Conservation (phyloP, 64 coral and sea anemone genomes). For the Montipora capricornis region DNA sequence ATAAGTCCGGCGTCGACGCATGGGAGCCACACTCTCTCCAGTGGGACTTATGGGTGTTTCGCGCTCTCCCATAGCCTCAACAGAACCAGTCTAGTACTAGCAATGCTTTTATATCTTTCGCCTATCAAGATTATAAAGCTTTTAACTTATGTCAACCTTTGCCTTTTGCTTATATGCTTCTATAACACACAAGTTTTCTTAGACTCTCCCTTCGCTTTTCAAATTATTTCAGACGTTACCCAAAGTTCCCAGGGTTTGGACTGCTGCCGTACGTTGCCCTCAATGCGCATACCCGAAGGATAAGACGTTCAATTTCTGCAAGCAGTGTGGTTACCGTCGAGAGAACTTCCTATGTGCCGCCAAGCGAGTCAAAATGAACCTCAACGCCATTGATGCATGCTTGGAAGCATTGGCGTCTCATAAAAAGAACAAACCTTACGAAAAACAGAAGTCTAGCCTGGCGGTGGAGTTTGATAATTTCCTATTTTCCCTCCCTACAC, state of each 20-base stretch:
- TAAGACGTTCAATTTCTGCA: conserved; percentile 31
- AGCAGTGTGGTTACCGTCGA: conserved; percentile 47
- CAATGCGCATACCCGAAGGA: conserved; percentile 66
- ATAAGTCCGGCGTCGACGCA: background rate
- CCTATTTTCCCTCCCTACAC: background rate
- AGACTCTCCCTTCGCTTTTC: too few relatives aligned
- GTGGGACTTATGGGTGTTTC: conserved; percentile 65
- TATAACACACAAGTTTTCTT: too few relatives aligned
- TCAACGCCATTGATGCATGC: background rate
- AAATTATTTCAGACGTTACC: background rate
- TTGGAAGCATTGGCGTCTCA: background rate
- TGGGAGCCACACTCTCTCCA: background rate
- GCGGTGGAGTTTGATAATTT: conserved; percentile 25
- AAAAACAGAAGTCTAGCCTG: background rate
- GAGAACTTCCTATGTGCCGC: background rate
- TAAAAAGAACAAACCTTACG: conserved; percentile 17
- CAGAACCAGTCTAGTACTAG: too few relatives aligned
- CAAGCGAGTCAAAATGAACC: background rate
- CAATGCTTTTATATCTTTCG: too few relatives aligned
- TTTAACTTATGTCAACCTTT: too few relatives aligned
- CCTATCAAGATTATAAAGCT: too few relatives aligned
- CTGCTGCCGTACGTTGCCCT: conserved; percentile 42
- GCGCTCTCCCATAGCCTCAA: background rate
- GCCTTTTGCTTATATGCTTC: too few relatives aligned
- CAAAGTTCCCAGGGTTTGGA: conserved; percentile 15